A percentile compares a stretch with the other conserved stretches of the same genome.
phyloP scores from a whole-genome alignment of 2,888 invertebrate genomes.

The Agrilus cyanescens region DNA sequence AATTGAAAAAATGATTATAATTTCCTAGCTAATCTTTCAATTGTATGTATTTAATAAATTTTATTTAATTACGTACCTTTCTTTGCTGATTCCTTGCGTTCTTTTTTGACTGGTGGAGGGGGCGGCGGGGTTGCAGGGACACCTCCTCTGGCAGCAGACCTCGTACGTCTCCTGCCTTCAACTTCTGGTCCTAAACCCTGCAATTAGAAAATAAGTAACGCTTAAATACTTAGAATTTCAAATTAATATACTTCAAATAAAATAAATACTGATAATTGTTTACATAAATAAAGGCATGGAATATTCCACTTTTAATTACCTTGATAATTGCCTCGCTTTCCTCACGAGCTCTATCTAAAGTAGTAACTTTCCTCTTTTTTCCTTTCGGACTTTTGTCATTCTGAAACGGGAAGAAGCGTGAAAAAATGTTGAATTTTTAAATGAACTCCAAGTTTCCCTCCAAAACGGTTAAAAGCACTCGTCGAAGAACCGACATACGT shows the following conservation, averaged over 20 bases:
- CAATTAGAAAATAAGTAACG: slow-evolving; percentile 8
- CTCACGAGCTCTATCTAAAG: slow-evolving; percentile 37
- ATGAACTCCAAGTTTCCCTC: slow-evolving; percentile 31
- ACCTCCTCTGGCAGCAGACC: slow-evolving; percentile 43
- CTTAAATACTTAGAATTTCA: not conserved
- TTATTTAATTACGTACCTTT: slow-evolving; percentile 25
- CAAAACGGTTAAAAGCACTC: slow-evolving; percentile 26
- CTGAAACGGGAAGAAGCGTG: slow-evolving; percentile 21
- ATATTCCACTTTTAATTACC: slow-evolving; percentile 24
- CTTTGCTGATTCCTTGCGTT: slow-evolving; percentile 25
- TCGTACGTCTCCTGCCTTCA: slow-evolving; percentile 44
- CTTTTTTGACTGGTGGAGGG: slow-evolving; percentile 39
- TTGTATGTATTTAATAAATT: slow-evolving; percentile 20
- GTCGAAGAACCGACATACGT: slow-evolving; percentile 15
- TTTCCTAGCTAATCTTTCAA: not conserved
- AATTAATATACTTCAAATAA: not conserved
- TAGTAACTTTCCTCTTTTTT: slow-evolving; percentile 36
- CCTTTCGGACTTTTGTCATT: slow-evolving; percentile 36
- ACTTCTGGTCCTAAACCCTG: slow-evolving; percentile 41
- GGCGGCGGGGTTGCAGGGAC: slow-evolving; percentile 43
- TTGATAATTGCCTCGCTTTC: slow-evolving; percentile 42
- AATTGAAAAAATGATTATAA: not conserved
- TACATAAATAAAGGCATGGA: not conserved
- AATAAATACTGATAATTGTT: not conserved
- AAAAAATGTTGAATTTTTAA: slow-evolving; percentile 14